Evolutionary conservation across 2,113 vertebrate genomes (phyloP), one percentile per base, ranked within the genome.

Genomic region (Halcyon malimbica): DNA sequence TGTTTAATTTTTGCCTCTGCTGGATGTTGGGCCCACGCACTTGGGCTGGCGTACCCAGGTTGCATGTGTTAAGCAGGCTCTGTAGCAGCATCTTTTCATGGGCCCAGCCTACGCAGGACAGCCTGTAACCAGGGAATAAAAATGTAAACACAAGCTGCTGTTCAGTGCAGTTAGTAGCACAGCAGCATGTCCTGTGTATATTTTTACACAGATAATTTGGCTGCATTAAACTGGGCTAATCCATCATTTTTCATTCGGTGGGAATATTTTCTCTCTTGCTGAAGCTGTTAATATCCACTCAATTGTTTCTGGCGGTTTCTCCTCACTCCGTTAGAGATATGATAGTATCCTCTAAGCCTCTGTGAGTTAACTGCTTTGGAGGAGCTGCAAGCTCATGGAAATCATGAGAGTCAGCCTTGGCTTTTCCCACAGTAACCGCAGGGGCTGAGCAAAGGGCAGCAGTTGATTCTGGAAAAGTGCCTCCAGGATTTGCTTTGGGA

Each of bases 121-220:
- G 88, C 37, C 92, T 93, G 94, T 54, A 91, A 94, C 73, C 87
- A 90, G 79, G 77, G 94, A 89, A 60, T 37, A 20, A 69, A 86
- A 90, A 57, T 76, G 92, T 83, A 96, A 96, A 94, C 95, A 95
- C 92, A 94, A 94, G 90, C 92, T 96, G 94, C 94, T 93, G 95
- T 96, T 93, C 83, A 18, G 77, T 51, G 83, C 74, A 33, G 48
- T 50, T 46, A 87, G 87, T 54, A 83, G 90, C 95, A 95, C 83
- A 89, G 89, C 89, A 96, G 94, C 90, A 89, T 77, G 94, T 89
- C 82, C 84, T 50, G 39, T 59, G 5, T 94, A 12, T 64, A 90
- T 83, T 94, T 95, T 93, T 94, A 83, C 84, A 92, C 87, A 65
- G 84, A 75, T 79, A 31, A 68, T 83, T 92, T 95, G 90, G 56